Evolutionary conservation across 2,113 vertebrate species (phyloP), one percentile per base, ranked within the genome.

Genomic region (Arothron firmamentum): DNA sequence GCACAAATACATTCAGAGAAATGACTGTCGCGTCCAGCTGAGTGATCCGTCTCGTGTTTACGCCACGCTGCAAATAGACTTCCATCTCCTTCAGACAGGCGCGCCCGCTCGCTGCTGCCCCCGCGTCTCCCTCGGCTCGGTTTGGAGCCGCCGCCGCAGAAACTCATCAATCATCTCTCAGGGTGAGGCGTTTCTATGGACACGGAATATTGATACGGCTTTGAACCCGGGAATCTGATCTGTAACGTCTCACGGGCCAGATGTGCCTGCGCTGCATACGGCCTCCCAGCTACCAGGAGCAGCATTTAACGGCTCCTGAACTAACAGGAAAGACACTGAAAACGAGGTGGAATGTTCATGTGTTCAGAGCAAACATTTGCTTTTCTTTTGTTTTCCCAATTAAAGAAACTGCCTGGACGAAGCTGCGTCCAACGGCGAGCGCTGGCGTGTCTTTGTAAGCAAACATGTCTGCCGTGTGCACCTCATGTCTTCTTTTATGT

Each of bases 141-240:
- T 78, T 86, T 72, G 75, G 52, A 78, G 75, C 70, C 79, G 69
- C 62, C 12, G 65, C 64, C 70, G 62, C 69, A 46, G 74, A 77
- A 80, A 81, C 56, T 18, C 86, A 89, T 89, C 88, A 80, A 87
- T 89, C 86, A 88, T 80, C 52, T 67, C 62, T 76, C 75, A 77
- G 43, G 67, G 77, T 72, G 77, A 79, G 80, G 84, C 78, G 70
- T 67, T 65, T 67, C 15, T 53, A 65, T 79, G 75, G 75, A 78
- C 60, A 47, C 66, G 56, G 81, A 87, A 85, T 86, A 87, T 85
- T 81, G 83, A 89, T 83, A 75, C 59, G 65, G 69, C 67, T 78
- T 65, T 86, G 82, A 79, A 74, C 65, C 80, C 81, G 72, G 77
- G 78, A 81, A 71, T 70, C 78, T 81, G 83, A 85, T 82, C 84